Percentiles rank a stretch among this genome's conserved stretches.
phyloP scores from a whole-genome alignment of 2,797 vertebrate genomes.

The Ceyx erithaca region DNA sequence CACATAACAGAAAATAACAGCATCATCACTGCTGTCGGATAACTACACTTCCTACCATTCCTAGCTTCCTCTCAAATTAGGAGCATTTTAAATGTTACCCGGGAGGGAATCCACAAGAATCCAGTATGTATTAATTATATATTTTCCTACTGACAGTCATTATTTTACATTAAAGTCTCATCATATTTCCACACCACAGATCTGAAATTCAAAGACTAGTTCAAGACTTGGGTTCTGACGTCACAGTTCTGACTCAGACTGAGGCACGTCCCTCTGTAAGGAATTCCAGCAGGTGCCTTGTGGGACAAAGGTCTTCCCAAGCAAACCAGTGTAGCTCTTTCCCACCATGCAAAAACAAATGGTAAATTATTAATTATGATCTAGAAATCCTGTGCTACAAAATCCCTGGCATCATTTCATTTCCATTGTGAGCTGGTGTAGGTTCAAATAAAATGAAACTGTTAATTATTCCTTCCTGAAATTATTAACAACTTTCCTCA shows the following conservation, averaged over 20 bases:
- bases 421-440: background rate
- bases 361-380: background rate
- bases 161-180: background rate
- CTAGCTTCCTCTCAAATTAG: background rate
- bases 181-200: background rate
- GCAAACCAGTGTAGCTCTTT: background rate
- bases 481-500: background rate
- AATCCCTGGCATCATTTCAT: background rate
- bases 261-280: background rate
- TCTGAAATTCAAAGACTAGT: background rate
- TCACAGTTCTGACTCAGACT: background rate
- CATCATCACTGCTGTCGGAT: background rate
- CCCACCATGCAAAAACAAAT: background rate
- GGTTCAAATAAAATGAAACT: background rate
- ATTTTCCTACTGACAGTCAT: background rate
- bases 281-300: fast-evolving
- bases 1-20: background rate
- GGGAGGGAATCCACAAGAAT: background rate
- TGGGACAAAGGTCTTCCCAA: fast-evolving
- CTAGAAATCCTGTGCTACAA: background rate
- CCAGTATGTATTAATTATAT: background rate
- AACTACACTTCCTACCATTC: background rate
- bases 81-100: background rate
- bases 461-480: background rate
- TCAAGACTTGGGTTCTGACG: background rate